A percentile compares a stretch with the other conserved stretches of the same genome.
These are phyloP conservation scores for Drosophila parabipectinata DNA, from an alignment of 1,140 invertebrate species.

Conservation along the genomic window DNA sequence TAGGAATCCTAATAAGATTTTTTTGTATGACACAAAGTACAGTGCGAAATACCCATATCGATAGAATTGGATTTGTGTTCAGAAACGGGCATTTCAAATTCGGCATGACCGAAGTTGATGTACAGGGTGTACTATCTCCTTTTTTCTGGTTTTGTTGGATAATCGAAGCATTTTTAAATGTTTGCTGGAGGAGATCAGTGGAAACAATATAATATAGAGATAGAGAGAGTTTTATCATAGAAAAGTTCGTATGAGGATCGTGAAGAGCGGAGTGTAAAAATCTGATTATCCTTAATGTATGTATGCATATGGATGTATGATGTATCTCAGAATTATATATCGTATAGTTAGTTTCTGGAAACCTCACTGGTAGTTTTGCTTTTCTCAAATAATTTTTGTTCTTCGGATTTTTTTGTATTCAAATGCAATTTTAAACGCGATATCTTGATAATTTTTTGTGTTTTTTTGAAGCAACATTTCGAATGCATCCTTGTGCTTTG, in stretches of 20 bases:
- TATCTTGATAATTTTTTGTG: constrained; percentile 11
- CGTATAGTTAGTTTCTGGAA: constrained; percentile 74
- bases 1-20: constrained; percentile 60
- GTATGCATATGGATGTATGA: constrained; percentile 31
- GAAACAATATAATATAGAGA: constrained; percentile 52
- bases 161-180: constrained; percentile 56
- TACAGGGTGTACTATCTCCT: constrained; percentile 5
- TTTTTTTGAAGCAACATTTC: constrained; percentile 66
- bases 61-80: background rate
- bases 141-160: constrained; percentile 46
- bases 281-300: constrained; percentile 56
- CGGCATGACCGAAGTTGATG: constrained; percentile 32
- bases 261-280: constrained; percentile 49
- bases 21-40: constrained; percentile 23
- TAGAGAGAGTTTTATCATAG: constrained; percentile 56
- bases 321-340: constrained; percentile 53
- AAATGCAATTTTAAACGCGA: constrained; percentile 3
- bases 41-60: constrained; percentile 42
- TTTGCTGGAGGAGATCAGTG: constrained; percentile 47
- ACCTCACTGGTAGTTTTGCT: constrained; percentile 74
- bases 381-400: constrained; percentile 30
- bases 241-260: constrained; percentile 58
- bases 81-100: constrained; percentile 45
- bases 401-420: background rate
- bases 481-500: constrained; percentile 59